These are phyloP conservation scores for Prunella fulvescens DNA, from an alignment of 2,113 vertebrate species.

Conservation along the genomic window DNA sequence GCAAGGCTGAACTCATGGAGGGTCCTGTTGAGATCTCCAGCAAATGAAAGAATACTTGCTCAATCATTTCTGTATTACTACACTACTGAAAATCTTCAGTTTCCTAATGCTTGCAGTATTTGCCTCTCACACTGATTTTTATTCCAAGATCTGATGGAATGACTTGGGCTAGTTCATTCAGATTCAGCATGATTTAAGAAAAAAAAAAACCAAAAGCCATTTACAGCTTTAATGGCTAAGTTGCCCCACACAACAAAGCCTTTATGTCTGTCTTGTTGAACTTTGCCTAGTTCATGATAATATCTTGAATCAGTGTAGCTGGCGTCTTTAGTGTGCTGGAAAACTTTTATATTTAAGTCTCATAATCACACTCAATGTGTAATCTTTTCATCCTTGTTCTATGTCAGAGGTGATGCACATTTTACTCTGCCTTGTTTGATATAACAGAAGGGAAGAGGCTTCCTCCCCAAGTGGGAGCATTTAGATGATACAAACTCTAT, in stretches of 20 bases:
- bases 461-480: not conserved
- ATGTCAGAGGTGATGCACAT: not conserved
- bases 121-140: not conserved
- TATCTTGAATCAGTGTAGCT: not conserved
- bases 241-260: not conserved
- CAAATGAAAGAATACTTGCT: not conserved
- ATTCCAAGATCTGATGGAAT: not conserved
- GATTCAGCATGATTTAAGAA: not conserved
- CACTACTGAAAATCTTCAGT: not conserved
- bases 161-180: not conserved
- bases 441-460: not conserved
- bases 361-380: not conserved
- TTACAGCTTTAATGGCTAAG: not conserved
- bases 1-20: not conserved
- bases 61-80: not conserved
- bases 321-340: not conserved
- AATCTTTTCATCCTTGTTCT: not conserved
- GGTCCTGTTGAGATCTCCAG: not conserved
- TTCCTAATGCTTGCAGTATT: not conserved
- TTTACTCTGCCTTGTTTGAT: not conserved
- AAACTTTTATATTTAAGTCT: not conserved
- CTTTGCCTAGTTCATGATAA: not conserved
- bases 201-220: not conserved
- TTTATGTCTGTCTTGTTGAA: not conserved
- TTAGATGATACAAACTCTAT: rapidly evolving